phyloP scores from a whole-genome alignment of 2,113 vertebrate genomes.

The Camarhynchus parvulus region DNA sequence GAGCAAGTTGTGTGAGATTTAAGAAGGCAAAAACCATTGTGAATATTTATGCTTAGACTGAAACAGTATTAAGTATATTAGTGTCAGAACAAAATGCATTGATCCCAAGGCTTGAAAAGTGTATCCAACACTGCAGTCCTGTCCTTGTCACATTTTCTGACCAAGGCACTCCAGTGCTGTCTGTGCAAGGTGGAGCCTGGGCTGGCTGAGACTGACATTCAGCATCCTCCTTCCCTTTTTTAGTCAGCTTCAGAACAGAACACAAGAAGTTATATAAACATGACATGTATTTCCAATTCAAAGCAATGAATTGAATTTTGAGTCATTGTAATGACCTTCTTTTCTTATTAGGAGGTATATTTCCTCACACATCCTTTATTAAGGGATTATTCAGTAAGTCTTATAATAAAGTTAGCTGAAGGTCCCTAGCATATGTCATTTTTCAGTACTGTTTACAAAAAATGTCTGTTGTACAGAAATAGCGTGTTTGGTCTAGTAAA shows the following conservation, averaged over 20 bases:
- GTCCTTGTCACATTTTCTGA: not conserved
- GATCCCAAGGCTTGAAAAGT: not conserved
- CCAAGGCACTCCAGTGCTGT: not conserved
- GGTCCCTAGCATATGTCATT: not conserved
- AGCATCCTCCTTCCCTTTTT: not conserved
- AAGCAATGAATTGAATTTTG: not conserved
- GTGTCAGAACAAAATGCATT: not conserved
- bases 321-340: not conserved
- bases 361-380: not conserved
- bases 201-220: not conserved
- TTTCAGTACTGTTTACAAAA: constrained; percentile 37
- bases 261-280: not conserved
- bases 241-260: not conserved
- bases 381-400: not conserved
- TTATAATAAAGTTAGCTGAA: constrained; percentile 8
- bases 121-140: not conserved
- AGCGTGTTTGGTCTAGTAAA: constrained; percentile 25
- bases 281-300: not conserved
- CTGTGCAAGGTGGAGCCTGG: not conserved
- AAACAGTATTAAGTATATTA: not conserved
- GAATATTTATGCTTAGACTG: not conserved
- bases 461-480: not conserved
- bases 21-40: not conserved
- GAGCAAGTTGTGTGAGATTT: not conserved
- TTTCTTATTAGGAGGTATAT: not conserved